Percentiles rank a stretch among this genome's conserved stretches.
These are phyloP conservation scores for Distichodus sexfasciatus DNA, from an alignment of 2,797 vertebrate genomes.

Conservation along the genomic window DNA sequence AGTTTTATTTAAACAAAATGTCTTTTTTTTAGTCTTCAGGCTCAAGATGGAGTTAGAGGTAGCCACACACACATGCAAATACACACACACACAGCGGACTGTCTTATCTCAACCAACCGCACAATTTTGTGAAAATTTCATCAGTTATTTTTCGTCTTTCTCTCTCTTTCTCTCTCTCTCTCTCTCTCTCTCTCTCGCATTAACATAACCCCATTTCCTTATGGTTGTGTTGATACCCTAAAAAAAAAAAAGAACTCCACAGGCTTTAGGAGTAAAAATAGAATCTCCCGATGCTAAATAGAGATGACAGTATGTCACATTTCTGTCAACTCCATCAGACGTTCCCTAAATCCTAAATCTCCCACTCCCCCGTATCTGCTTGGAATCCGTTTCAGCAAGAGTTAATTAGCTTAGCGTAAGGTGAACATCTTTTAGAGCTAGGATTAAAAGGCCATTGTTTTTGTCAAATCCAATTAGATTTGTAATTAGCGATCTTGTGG, in stretches of 20 bases:
- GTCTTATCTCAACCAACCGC: no score
- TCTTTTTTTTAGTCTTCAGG: no score
- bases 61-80: no score
- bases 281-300: neutral
- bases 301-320: neutral
- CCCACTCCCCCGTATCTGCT: neutral
- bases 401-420: slow-evolving; percentile 37
- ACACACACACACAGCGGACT: no score
- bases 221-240: neutral
- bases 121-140: no score
- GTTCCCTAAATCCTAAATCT: slow-evolving; percentile 12
- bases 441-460: slow-evolving; percentile 45
- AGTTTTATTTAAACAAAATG: no score
- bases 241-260: neutral
- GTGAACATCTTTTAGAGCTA: slow-evolving; percentile 27
- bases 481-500: slow-evolving; percentile 58
- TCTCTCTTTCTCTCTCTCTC: no score
- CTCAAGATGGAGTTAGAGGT: no score
- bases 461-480: slow-evolving; percentile 56
- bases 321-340: no score
- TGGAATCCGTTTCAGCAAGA: slow-evolving; percentile 8
- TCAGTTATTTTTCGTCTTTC: no score
- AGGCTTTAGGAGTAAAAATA: neutral
- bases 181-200: no score
- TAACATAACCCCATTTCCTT: neutral